Evolutionary conservation across 2,797 vertebrate genomes (phyloP).

Genomic region (Malurus splendens): DNA sequence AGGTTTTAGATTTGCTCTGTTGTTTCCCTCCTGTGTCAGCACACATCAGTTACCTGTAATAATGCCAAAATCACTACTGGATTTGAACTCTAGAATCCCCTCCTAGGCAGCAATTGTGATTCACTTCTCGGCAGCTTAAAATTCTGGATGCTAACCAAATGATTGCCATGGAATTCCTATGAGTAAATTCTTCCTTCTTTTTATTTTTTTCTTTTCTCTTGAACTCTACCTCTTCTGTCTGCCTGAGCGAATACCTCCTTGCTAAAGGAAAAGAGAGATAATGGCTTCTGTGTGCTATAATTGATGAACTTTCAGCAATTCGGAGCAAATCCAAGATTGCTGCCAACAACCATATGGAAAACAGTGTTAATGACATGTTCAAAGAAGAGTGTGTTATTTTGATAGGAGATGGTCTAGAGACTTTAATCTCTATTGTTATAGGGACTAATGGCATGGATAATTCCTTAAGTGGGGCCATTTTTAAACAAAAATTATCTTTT

Average conservation of each 20-base stretch:
- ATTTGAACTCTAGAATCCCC: background rate
- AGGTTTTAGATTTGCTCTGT: background rate
- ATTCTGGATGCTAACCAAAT: background rate
- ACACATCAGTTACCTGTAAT: background rate
- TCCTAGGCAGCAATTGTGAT: background rate
- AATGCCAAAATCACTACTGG: background rate
- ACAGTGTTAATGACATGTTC: constrained; percentile 65
- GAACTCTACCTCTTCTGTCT: background rate
- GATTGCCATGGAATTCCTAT: background rate
- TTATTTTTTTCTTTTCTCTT: background rate
- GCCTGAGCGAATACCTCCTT: constrained; percentile 17
- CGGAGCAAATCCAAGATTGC: constrained; percentile 43
- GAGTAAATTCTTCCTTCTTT: background rate
- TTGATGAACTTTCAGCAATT: constrained; percentile 63
- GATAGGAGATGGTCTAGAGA: constrained; percentile 51
- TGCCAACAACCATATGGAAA: constrained; percentile 65
- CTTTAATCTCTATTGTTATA: constrained; percentile 64
- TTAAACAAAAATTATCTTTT: constrained; percentile 63
- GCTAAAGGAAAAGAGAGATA: constrained; percentile 40
- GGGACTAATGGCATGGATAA: constrained; percentile 54
- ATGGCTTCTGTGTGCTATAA: constrained; percentile 62
- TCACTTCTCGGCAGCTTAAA: background rate
- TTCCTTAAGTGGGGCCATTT: constrained; percentile 51
- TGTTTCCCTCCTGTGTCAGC: background rate
- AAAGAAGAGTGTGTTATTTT: constrained; percentile 63